Conservation (phyloP, 2,113 vertebrate genomes). For the Tupaia tana region DNA sequence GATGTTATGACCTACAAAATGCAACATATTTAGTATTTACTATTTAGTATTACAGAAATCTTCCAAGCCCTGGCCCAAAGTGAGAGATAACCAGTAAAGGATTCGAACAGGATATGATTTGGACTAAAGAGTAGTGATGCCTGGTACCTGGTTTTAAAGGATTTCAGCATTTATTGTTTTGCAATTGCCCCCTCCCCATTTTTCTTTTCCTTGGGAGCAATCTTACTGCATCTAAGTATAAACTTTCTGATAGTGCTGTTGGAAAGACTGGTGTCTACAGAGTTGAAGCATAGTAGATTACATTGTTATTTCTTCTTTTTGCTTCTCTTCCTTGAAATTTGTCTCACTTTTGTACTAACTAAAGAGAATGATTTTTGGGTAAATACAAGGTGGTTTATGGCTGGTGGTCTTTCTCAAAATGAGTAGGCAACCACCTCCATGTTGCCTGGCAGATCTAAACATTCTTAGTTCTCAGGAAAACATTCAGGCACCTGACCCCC, state of each 20-base stretch:
- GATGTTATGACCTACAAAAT: background rate
- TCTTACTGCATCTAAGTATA: background rate
- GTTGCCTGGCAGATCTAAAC: too few species aligned
- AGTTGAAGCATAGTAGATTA: background rate
- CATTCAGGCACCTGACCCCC: too few species aligned
- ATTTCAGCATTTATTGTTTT: background rate
- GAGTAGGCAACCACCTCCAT: too few species aligned
- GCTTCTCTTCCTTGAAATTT: too few species aligned
- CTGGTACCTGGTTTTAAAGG: background rate
- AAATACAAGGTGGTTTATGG: too few species aligned
- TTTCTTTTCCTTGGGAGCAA: background rate
- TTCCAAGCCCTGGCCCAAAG: background rate
- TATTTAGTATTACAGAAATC: background rate
- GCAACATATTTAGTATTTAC: background rate
- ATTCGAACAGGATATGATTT: background rate
- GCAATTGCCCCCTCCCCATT: background rate
- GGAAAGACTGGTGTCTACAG: background rate
- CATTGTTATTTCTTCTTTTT: too few species aligned
- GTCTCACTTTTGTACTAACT: too few species aligned
- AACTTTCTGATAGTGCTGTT: background rate
- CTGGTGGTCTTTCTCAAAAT: too few species aligned
- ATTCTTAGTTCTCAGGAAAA: too few species aligned
- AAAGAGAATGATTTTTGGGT: too few species aligned
- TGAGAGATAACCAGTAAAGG: background rate
- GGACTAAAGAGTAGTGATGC: background rate